Evolutionary conservation across 1,140 invertebrate species (phyloP).

Genomic region (Samia ricini): DNA sequence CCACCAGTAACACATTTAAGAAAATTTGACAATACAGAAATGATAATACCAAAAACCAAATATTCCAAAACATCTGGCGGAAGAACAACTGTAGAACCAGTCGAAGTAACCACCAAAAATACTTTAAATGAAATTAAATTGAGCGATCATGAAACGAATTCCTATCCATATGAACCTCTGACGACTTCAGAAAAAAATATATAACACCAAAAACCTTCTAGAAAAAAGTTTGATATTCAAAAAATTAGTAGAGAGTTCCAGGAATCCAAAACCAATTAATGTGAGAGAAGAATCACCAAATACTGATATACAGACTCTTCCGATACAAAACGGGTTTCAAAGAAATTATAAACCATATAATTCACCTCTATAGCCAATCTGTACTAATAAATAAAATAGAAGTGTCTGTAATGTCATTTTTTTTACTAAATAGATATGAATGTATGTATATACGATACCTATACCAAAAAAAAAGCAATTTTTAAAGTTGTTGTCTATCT

Average conservation of each 20-base stretch:
- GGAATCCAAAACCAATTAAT: background rate
- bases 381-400: background rate
- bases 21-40: background rate
- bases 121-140: background rate
- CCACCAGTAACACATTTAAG: background rate
- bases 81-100: background rate
- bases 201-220: background rate
- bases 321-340: background rate
- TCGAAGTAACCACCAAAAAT: background rate
- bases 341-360: background rate
- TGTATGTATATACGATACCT: too few relatives aligned
- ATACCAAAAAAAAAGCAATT: too few relatives aligned
- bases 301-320: background rate
- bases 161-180: background rate
- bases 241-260: background rate
- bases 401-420: too few relatives aligned
- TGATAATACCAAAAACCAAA: background rate
- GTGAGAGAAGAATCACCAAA: background rate
- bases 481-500: too few relatives aligned
- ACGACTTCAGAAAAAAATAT: background rate
- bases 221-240: background rate
- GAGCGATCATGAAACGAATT: background rate
- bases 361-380: background rate
- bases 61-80: background rate
- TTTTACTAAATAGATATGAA: too few relatives aligned